Evolutionary conservation across 1,140 invertebrate genomes (phyloP).

Genomic region (Drosophila kohkoa): DNA sequence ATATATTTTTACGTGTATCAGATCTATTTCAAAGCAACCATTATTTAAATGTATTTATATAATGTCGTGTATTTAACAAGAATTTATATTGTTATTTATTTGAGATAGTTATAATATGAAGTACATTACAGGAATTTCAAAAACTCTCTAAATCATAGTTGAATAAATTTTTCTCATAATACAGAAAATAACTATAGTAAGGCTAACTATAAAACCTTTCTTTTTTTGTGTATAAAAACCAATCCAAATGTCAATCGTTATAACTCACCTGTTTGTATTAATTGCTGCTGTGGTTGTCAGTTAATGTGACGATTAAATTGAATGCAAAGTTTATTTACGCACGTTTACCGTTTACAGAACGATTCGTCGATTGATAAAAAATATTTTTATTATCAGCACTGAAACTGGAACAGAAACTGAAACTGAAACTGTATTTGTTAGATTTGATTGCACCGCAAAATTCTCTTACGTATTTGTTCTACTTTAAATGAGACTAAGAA

Average conservation of each 20-base stretch:
- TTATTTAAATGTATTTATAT: too few species aligned
- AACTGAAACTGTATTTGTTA: conserved; percentile 13
- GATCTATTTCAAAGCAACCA: too few species aligned
- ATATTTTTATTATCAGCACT: conserved; percentile 27
- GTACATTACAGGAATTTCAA: too few species aligned
- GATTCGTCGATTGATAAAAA: conserved; percentile 16
- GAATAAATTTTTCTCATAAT: too few species aligned
- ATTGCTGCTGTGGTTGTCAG: conserved; percentile 1
- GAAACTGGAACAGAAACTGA: conserved; percentile 2
- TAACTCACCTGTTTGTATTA: conserved; percentile 21
- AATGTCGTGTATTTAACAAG: too few species aligned
- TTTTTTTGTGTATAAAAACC: too few species aligned
- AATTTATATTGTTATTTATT: too few species aligned
- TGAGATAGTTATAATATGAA: too few species aligned
- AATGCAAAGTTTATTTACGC: conserved; percentile 37
- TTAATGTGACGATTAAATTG: conserved; percentile 34
- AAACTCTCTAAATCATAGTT: too few species aligned
- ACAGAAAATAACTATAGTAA: too few species aligned
- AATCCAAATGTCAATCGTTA: not conserved
- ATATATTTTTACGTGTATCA: too few species aligned
- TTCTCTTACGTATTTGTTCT: conserved; percentile 5
- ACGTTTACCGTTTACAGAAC: conserved; percentile 39
- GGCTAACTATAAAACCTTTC: not conserved
- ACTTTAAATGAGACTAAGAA: conserved; percentile 7
- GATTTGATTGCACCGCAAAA: not conserved